Evolutionary conservation across 37 sponge, comb jelly and placozoan genomes (phyloP).

Genomic region (Geodia barretti): DNA sequence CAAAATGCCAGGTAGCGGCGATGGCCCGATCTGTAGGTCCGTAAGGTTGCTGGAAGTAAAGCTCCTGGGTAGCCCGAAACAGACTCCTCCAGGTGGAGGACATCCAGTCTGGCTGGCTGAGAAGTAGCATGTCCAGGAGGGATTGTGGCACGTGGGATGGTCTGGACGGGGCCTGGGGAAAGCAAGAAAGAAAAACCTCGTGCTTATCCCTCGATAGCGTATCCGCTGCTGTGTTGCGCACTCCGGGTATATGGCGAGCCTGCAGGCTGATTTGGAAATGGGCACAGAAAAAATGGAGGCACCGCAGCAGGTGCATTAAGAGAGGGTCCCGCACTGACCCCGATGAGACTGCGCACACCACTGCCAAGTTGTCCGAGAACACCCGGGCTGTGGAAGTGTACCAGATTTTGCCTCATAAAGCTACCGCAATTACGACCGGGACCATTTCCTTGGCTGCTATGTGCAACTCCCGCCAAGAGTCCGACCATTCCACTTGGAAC

Average conservation of each 20-base stretch:
- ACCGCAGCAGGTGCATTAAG: conserved; percentile 54
- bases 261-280: not conserved
- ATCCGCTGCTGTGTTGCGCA: conserved; percentile 38
- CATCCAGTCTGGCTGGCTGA: conserved; percentile 14
- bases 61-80: too few species aligned
- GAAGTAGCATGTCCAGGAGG: conserved; percentile 3
- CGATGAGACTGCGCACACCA: conserved; percentile 16
- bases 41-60: too few species aligned
- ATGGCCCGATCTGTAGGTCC: too few species aligned
- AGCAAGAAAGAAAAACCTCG: not conserved
- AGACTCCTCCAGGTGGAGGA: too few species aligned
- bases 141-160: not conserved
- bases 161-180: not conserved
- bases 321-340: conserved; percentile 16
- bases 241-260: conserved; percentile 43
- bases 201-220: conserved; percentile 41
- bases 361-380: conserved; percentile 49
- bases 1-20: too few species aligned
- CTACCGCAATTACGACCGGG: conserved; percentile 45
- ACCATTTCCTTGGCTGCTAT: conserved; percentile 65
- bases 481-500: conserved; percentile 48
- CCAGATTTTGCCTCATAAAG: conserved; percentile 54
- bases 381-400: not conserved
- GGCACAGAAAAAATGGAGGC: conserved; percentile 41
- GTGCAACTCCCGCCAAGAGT: not conserved